These are phyloP conservation scores for Nesogale talazaci DNA, from an alignment of 2,113 vertebrate genomes.

Conservation along the genomic window DNA sequence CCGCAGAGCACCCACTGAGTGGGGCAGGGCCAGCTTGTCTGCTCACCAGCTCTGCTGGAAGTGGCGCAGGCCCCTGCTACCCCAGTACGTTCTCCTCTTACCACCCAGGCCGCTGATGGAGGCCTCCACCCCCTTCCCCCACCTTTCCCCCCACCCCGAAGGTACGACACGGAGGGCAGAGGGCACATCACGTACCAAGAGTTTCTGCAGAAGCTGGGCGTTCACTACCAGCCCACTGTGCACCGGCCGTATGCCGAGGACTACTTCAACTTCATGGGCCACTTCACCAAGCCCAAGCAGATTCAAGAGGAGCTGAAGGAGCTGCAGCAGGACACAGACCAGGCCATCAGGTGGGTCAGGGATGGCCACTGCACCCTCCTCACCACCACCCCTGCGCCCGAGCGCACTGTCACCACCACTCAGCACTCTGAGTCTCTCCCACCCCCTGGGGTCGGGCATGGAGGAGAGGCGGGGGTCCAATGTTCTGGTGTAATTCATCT, in stretches of 20 bases:
- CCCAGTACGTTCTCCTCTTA: too few species aligned
- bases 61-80: fast-evolving
- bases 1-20: fast-evolving
- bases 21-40: background rate
- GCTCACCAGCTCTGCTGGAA: background rate
- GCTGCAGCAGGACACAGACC: background rate
- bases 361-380: too few species aligned
- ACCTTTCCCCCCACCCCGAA: conserved; percentile 79
- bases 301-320: conserved; percentile 64
- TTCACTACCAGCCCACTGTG: conserved; percentile 49
- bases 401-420: too few species aligned
- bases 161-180: conserved; percentile 85
- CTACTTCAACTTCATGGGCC: conserved; percentile 75
- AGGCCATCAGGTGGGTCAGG: background rate
- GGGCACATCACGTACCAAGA: conserved; percentile 85
- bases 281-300: conserved; percentile 79
- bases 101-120: fast-evolving
- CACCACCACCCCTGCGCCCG: too few species aligned
- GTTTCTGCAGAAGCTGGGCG: conserved; percentile 84
- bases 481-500: background rate
- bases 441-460: too few species aligned
- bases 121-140: background rate
- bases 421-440: background rate
- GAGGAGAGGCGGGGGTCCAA: too few species aligned
- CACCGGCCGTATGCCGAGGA: conserved; percentile 68